Evolutionary conservation across 2,888 invertebrate species (phyloP).

Genomic region (Gari tellinella): DNA sequence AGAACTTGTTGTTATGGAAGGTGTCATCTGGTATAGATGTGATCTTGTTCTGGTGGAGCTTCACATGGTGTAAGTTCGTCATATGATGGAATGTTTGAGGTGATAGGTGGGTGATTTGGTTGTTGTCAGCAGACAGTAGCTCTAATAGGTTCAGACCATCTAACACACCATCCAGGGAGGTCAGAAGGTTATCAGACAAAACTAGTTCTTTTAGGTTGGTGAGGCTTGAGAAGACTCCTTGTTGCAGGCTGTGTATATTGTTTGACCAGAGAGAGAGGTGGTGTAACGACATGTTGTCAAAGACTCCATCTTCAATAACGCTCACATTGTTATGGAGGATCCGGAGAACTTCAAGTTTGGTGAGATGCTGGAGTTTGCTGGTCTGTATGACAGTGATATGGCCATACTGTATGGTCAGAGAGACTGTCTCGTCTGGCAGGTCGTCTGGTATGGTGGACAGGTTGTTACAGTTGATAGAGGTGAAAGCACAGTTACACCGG

Average conservation of each 20-base stretch:
- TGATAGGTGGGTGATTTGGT: slow-evolving; percentile 55
- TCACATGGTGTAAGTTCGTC: slow-evolving; percentile 62
- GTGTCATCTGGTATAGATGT: slow-evolving; percentile 49
- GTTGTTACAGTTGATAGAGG: too few relatives aligned
- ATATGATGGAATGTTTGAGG: slow-evolving; percentile 56
- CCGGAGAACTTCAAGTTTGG: slow-evolving; percentile 34
- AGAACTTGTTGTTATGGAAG: slow-evolving; percentile 55
- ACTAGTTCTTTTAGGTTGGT: slow-evolving; percentile 85
- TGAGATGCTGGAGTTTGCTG: slow-evolving; percentile 25
- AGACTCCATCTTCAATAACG: slow-evolving; percentile 37
- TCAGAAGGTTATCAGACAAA: slow-evolving; percentile 89
- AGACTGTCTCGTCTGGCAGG: too few relatives aligned
- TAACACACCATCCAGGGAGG: slow-evolving; percentile 86
- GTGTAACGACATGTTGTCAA: slow-evolving; percentile 21
- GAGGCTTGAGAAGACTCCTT: slow-evolving; percentile 42
- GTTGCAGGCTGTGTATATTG: slow-evolving; percentile 24
- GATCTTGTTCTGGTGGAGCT: slow-evolving; percentile 68
- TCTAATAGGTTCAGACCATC: slow-evolving; percentile 49
- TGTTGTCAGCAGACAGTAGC: slow-evolving; percentile 61
- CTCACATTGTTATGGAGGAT: slow-evolving; percentile 49
- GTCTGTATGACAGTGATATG: slow-evolving; percentile 19
- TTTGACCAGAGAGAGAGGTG: slow-evolving; percentile 46
- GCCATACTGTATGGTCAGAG: slow-evolving; percentile 46
- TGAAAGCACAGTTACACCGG: too few relatives aligned
- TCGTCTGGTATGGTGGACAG: too few relatives aligned